phyloP scores from a whole-genome alignment of 2,797 vertebrate genomes.

The Cryptoblepharus egeriae region DNA sequence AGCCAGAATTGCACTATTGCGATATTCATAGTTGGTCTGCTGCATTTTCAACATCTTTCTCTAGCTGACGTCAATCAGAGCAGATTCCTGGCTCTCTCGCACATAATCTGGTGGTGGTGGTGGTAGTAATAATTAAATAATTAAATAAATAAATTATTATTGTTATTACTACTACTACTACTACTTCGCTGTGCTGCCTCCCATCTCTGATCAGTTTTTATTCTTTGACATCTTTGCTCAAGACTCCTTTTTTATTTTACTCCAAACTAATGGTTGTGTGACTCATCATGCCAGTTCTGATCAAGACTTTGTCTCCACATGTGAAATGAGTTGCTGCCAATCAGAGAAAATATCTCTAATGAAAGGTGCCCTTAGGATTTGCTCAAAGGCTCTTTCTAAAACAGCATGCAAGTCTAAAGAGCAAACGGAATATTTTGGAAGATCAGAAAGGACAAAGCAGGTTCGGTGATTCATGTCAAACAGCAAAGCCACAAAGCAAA shows the following conservation, averaged over 20 bases:
- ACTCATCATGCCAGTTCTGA: neutral
- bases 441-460: neutral
- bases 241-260: neutral
- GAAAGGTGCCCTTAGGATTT: neutral
- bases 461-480: neutral
- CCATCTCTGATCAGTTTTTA: neutral
- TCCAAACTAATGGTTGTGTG: no score
- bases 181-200: neutral
- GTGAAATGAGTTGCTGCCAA: neutral
- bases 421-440: neutral
- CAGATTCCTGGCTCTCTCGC: no score
- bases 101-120: no score
- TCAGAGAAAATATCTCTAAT: neutral
- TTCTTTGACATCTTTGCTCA: neutral
- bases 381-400: neutral
- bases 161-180: no score
- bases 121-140: no score
- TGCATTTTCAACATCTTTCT: no score
- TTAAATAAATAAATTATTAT: no score
- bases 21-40: no score
- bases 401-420: neutral
- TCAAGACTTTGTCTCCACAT: neutral
- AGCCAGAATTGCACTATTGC: no score
- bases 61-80: no score
- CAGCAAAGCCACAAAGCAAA: neutral